Percentiles rank a stretch among this genome's conserved stretches.
phyloP scores from a whole-genome alignment of 2,888 invertebrate genomes.

The Tridacna crocea region DNA sequence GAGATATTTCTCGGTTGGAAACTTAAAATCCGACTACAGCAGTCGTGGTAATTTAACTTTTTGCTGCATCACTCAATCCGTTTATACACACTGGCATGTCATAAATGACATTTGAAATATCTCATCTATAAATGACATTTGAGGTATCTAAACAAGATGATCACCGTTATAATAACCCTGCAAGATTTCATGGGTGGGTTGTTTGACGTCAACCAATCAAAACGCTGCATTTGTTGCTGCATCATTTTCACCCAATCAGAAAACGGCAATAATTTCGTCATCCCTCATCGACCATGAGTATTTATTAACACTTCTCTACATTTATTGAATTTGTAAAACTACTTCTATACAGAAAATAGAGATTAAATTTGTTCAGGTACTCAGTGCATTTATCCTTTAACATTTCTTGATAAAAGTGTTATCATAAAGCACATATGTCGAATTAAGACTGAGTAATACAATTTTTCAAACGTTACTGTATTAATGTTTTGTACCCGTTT shows the following conservation, averaged over 20 bases:
- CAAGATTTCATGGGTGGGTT: conserved; percentile 43
- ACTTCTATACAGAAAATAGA: no score
- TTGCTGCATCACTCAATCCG: conserved; percentile 18
- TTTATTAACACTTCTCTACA: not conserved
- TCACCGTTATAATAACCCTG: conserved; percentile 18
- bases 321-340: no score
- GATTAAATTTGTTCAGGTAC: no score
- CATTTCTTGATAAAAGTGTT: no score
- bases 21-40: conserved; percentile 2
- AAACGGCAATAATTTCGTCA: not conserved
- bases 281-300: not conserved
- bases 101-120: conserved; percentile 26
- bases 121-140: not conserved
- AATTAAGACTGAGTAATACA: no score
- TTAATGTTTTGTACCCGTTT: no score
- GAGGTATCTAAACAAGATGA: not conserved
- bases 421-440: no score
- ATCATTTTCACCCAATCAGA: conserved; percentile 16
- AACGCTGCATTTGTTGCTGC: not conserved
- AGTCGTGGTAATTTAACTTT: conserved; percentile 20
- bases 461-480: no score
- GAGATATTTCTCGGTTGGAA: not conserved
- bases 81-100: not conserved
- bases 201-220: conserved; percentile 42
- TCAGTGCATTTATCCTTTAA: no score